Percentiles rank a stretch among this genome's conserved stretches.
Evolutionary conservation across 2,113 vertebrate genomes (phyloP).

Genomic region (Saguinus imperator): DNA sequence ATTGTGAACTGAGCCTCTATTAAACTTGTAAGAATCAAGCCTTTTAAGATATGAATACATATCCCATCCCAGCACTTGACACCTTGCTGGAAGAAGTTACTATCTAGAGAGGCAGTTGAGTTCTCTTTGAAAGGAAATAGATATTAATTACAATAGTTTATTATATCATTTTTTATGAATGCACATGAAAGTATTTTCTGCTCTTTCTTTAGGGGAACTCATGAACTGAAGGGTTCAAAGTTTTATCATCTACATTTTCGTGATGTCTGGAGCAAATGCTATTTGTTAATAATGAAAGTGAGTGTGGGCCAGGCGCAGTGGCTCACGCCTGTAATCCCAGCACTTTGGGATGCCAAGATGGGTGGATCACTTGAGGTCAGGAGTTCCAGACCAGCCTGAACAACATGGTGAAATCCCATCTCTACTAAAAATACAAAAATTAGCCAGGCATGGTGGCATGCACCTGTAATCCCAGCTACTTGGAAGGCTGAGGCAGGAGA

Average conservation of each 20-base stretch:
- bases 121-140: neutral
- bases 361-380: too few species aligned
- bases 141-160: neutral
- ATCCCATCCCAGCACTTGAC: neutral
- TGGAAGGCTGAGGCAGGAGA: too few species aligned
- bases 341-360: too few species aligned
- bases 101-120: neutral
- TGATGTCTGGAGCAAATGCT: neutral
- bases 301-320: neutral
- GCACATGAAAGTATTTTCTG: neutral
- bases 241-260: neutral
- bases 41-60: neutral
- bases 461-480: too few species aligned
- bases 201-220: neutral
- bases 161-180: constrained; percentile 18
- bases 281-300: neutral
- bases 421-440: too few species aligned
- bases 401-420: too few species aligned
- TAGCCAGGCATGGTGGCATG: too few species aligned
- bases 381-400: too few species aligned
- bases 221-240: neutral
- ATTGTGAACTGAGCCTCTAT: neutral
- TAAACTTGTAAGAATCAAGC: neutral
- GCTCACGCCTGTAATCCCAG: too few species aligned
- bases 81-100: neutral